Evolutionary conservation across 2,888 invertebrate genomes (phyloP).

Genomic region (Pterobdella sp.): DNA sequence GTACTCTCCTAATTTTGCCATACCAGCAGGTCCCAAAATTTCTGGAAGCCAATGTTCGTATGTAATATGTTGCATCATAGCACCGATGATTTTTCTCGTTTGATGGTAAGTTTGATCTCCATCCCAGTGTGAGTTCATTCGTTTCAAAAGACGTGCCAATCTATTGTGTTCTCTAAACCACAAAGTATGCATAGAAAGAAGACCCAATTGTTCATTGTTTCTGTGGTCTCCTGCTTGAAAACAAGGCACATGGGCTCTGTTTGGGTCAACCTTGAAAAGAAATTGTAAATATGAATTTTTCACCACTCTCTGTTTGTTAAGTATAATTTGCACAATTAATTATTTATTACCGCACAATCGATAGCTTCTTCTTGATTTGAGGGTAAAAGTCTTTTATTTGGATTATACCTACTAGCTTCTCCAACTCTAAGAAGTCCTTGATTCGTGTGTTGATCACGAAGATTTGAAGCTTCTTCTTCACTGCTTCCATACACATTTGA

Average conservation of each 20-base stretch:
- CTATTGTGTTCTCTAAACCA: slow-evolving; percentile 91
- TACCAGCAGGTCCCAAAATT: slow-evolving; percentile 68
- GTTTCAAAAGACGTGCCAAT: slow-evolving; percentile 67
- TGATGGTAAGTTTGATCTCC: slow-evolving; percentile 79
- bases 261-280: slow-evolving; percentile 42
- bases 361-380: slow-evolving; percentile 69
- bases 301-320: neutral
- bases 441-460: slow-evolving; percentile 71
- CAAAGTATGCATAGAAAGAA: slow-evolving; percentile 58
- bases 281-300: too few relatives aligned
- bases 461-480: slow-evolving; percentile 66
- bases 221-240: slow-evolving; percentile 90
- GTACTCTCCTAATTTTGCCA: slow-evolving; percentile 69
- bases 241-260: slow-evolving; percentile 65
- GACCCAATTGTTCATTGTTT: slow-evolving; percentile 69
- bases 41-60: slow-evolving; percentile 84
- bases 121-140: slow-evolving; percentile 84
- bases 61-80: slow-evolving; percentile 87
- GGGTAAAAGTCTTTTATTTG: slow-evolving; percentile 72
- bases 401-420: slow-evolving; percentile 42
- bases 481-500: slow-evolving; percentile 94
- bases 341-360: slow-evolving; percentile 66
- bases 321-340: neutral
- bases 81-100: slow-evolving; percentile 70
- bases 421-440: slow-evolving; percentile 67